Percentiles rank a stretch among this genome's conserved stretches.
phyloP scores from a whole-genome alignment of 2,888 invertebrate genomes.

The Calameuta idolon region DNA sequence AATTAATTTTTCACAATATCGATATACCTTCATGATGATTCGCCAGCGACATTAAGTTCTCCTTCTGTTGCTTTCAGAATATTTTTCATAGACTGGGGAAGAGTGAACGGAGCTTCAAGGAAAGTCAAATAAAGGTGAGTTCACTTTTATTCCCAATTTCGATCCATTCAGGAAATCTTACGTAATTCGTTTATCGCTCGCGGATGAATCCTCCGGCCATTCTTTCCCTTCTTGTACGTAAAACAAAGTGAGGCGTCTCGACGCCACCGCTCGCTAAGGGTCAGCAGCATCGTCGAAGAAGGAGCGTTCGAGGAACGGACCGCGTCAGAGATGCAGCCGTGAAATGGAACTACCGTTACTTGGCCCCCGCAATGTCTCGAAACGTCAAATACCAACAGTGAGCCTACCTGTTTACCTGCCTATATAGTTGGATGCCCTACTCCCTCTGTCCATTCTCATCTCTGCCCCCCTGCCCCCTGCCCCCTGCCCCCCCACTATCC shows the following conservation, averaged over 20 bases:
- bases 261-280: no score
- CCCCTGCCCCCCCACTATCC: background rate
- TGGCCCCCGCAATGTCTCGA: conserved; percentile 43
- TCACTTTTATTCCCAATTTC: background rate
- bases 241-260: conserved; percentile 17
- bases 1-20: no score
- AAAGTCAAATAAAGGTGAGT: conserved; percentile 54
- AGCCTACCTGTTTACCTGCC: no score
- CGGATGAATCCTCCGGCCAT: conserved; percentile 5
- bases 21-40: no score
- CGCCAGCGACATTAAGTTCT: background rate
- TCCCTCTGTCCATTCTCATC: no score
- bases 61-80: conserved; percentile 44
- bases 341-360: conserved; percentile 51
- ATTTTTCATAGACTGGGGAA: conserved; percentile 44
- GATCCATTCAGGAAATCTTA: no score
- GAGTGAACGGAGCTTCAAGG: conserved; percentile 43
- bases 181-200: no score
- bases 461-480: background rate
- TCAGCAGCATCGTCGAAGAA: no score
- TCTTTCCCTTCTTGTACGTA: conserved; percentile 20
- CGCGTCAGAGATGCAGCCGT: conserved; percentile 17
- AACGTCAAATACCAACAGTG: no score
- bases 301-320: no score
- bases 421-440: no score